A percentile compares a stretch with the other conserved stretches of the same genome.
These are phyloP conservation scores for Polypedilum vanderplanki DNA, from an alignment of 1,140 invertebrate species.

Conservation along the genomic window DNA sequence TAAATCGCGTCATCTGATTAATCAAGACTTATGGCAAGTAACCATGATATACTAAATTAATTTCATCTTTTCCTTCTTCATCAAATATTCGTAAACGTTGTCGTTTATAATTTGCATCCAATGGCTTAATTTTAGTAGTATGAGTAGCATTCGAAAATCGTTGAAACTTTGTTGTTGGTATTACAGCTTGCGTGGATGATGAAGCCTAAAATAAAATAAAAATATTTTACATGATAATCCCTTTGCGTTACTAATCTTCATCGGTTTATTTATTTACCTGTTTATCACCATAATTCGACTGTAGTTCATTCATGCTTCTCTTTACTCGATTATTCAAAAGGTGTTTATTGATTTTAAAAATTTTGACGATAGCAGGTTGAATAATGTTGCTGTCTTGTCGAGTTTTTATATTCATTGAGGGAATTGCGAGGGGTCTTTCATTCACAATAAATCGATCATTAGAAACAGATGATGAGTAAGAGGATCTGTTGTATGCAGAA, in stretches of 20 bases:
- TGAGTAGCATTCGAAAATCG: neutral
- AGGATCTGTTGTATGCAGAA: neutral
- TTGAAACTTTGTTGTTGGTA: neutral
- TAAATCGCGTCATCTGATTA: neutral
- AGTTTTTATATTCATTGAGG: too few species aligned
- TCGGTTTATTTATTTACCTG: conserved; percentile 8
- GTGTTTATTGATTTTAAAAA: neutral
- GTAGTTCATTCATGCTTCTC: neutral
- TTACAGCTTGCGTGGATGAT: neutral
- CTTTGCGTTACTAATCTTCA: neutral
- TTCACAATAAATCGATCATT: too few species aligned
- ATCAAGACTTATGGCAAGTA: conserved; percentile 10
- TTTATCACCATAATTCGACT: neutral
- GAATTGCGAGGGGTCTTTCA: too few species aligned
- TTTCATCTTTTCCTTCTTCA: neutral
- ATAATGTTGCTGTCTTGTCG: too few species aligned
- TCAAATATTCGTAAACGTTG: neutral
- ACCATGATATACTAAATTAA: neutral
- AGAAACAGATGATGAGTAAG: too few species aligned
- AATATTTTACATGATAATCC: neutral
- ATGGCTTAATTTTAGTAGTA: neutral
- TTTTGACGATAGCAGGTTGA: too few species aligned
- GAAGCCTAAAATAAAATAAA: neutral
- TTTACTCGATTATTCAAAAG: neutral
- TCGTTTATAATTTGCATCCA: neutral